Evolutionary conservation across 2,888 invertebrate genomes (phyloP).

Genomic region (Dermolepida albohirtum): DNA sequence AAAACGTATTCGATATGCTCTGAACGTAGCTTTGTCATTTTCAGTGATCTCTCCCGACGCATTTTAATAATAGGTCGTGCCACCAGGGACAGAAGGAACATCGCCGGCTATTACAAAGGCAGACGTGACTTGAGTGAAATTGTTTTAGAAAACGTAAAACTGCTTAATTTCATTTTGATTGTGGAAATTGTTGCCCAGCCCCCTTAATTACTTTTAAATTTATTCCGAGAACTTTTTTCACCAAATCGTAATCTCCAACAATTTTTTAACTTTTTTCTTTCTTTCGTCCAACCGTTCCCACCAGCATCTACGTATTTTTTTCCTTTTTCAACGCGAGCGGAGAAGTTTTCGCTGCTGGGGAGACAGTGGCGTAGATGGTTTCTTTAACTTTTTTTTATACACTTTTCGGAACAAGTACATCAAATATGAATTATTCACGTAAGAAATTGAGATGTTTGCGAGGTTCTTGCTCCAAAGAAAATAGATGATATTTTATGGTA

Average conservation of each 20-base stretch:
- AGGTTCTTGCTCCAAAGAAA: too few species aligned
- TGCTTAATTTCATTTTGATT: conserved; percentile 58
- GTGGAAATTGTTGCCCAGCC: conserved; percentile 53
- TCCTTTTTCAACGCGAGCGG: not conserved
- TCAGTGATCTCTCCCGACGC: conserved; percentile 55
- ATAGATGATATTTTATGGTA: too few species aligned
- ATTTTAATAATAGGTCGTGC: conserved; percentile 52
- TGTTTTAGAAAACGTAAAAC: conserved; percentile 54
- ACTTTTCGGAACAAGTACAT: not conserved
- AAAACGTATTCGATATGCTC: conserved; percentile 15
- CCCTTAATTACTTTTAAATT: conserved; percentile 50
- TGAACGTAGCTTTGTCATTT: conserved; percentile 34
- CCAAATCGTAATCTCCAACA: conserved; percentile 1
- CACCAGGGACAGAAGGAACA: conserved; percentile 26
- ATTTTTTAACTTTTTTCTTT: conserved; percentile 10
- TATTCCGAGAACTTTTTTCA: conserved; percentile 52
- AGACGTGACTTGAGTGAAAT: conserved; percentile 56
- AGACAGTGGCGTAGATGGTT: conserved; percentile 8
- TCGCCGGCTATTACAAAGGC: conserved; percentile 43
- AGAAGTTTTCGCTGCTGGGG: not conserved
- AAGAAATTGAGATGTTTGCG: conserved; percentile 10
- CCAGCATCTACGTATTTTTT: conserved; percentile 1
- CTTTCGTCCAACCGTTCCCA: conserved; percentile 2
- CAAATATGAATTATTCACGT: conserved; percentile 22
- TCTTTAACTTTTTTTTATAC: conserved; percentile 5